Evolutionary conservation across 2,113 vertebrate species (phyloP), one percentile per base, ranked within the genome.

Genomic region (Ceyx melanurus): DNA sequence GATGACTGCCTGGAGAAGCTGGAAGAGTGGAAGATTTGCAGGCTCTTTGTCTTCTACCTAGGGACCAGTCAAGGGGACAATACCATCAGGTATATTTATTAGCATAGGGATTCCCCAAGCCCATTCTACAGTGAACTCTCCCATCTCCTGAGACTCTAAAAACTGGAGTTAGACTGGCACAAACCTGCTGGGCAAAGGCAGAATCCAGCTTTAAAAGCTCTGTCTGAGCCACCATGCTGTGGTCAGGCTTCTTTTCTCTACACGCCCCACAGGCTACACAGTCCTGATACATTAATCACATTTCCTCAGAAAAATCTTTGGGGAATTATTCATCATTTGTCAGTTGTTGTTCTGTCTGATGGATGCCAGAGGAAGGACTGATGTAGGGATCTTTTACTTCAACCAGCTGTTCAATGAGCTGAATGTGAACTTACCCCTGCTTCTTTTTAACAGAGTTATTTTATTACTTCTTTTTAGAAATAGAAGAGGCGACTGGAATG

Each of bases 401-500:
- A 83, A 15, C 6, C 45, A 79, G 23, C 26, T 54, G 40, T 82
- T 88, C 58, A 76, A 66, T 45, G 60, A n/a, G 20, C 23, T 22
- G 17, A 62, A 43, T 53, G 25, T 22, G 87, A 79, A 45, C 46
- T 90, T 80, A 61, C 3, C 1, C 12, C 10, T 17, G 2, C 5
- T 89, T 72, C 12, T 68, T 84, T 88, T 68, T 6, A 46, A 61
- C 65, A 87, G 67, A 82, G 23, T 88, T 61, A 7, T 93, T 79
- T 79, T 91, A 35, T 71, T 80, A 7, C 37, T n/a, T 80, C 81
- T 93, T 48, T 96, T 16, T 97, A 99, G 99, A 97, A 90, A 93
- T 99, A 31, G 99, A 99, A 96, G 95, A 97, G 51, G 97, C 97
- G 40, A 81, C 96, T 7, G 97, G 94, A 72, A 57, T 97, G 72